Evolutionary conservation across 2,888 invertebrate genomes (phyloP).

Genomic region (Erynnis tages): DNA sequence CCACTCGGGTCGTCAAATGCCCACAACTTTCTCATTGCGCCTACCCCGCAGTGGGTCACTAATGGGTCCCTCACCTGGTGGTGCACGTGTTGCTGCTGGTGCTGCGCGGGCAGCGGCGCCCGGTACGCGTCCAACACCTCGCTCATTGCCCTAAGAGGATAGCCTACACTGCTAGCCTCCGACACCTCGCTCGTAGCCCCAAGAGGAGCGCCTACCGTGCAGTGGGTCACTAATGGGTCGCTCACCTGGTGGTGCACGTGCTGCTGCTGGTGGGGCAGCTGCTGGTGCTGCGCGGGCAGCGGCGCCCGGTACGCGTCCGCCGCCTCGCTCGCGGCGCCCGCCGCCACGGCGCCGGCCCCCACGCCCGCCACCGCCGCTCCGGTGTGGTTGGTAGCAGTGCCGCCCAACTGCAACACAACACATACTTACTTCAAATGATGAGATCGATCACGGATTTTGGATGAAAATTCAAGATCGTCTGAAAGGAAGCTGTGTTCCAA

Average conservation of each 20-base stretch:
- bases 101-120: slow-evolving; percentile 18
- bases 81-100: slow-evolving; percentile 37
- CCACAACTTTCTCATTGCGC: too few species aligned
- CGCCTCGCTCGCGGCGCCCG: slow-evolving; percentile 29
- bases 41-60: too few species aligned
- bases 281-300: slow-evolving; percentile 26
- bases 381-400: too few species aligned
- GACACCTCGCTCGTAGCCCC: slow-evolving; percentile 29
- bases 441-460: too few species aligned
- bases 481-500: too few species aligned
- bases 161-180: too few species aligned
- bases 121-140: slow-evolving; percentile 11
- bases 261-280: slow-evolving; percentile 17
- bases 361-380: neutral
- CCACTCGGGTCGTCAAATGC: too few species aligned
- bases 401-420: too few species aligned
- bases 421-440: too few species aligned
- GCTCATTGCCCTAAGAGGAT: too few species aligned
- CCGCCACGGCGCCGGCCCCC: slow-evolving; percentile 37
- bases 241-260: slow-evolving; percentile 37
- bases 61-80: slow-evolving; percentile 33
- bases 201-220: too few species aligned
- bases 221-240: neutral
- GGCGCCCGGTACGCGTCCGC: slow-evolving; percentile 16
- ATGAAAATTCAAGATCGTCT: too few species aligned